These are phyloP conservation scores for Rhodinocichla rosea DNA, from an alignment of 2,113 vertebrate species.

Conservation along the genomic window DNA sequence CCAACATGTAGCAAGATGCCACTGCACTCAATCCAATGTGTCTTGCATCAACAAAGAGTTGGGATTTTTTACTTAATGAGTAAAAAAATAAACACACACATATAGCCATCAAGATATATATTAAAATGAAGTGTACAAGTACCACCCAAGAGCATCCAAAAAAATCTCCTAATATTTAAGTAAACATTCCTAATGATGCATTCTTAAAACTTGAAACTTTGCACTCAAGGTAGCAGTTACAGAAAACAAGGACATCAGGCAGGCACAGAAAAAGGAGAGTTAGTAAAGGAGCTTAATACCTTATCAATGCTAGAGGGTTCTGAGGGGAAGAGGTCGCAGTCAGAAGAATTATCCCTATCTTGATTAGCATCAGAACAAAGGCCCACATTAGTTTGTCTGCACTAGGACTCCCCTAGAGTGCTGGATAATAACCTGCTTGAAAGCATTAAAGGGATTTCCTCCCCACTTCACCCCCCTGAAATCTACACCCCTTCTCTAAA, in stretches of 20 bases:
- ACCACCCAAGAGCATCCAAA: neutral
- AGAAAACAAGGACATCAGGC: neutral
- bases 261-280: neutral
- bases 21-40: neutral
- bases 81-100: neutral
- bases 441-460: neutral
- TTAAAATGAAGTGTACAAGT: neutral
- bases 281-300: neutral
- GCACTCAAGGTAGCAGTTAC: neutral
- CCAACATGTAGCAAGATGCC: neutral
- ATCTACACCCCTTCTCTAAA: neutral
- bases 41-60: neutral
- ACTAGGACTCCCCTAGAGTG: neutral
- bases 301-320: neutral
- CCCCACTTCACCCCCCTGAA: neutral
- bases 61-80: neutral
- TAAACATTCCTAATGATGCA: neutral
- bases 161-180: neutral
- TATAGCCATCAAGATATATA: neutral
- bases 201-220: neutral
- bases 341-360: neutral
- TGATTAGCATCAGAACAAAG: conserved; percentile 41
- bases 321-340: neutral
- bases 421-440: neutral
- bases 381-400: neutral